phyloP scores from a whole-genome alignment of 2,113 vertebrate species.

The Hydropotes inermis region DNA sequence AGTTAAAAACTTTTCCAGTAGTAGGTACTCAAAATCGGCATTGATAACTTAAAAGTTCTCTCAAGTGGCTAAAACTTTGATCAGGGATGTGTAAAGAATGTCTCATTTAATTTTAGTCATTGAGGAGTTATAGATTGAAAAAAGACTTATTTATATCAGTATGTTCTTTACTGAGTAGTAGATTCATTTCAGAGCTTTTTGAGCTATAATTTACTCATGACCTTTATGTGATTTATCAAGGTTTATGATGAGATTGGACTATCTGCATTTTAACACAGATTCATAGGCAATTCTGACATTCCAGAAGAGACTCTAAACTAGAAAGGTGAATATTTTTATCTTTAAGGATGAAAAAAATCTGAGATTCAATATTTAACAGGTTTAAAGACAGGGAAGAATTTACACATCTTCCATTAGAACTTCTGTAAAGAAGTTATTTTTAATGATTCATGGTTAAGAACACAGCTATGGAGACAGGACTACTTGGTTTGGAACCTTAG shows the following conservation, averaged over 20 bases:
- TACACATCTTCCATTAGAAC: neutral
- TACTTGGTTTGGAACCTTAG: neutral
- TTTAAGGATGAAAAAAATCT: neutral
- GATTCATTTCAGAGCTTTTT: neutral
- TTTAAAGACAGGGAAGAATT: neutral
- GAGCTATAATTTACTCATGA: neutral
- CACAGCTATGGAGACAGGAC: neutral
- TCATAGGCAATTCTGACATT: neutral
- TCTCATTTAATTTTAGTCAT: neutral
- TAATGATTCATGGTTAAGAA: neutral
- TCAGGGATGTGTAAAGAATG: neutral
- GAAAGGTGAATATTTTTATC: neutral
- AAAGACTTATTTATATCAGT: neutral
- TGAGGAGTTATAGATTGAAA: neutral
- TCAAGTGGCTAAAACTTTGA: neutral
- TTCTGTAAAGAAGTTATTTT: conserved; percentile 12
- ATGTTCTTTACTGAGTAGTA: neutral
- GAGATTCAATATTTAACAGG: neutral
- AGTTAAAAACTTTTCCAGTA: neutral
- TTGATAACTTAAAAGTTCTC: neutral
- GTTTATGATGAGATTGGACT: neutral
- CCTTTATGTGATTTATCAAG: neutral
- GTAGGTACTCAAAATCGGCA: neutral
- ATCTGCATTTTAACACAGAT: neutral
- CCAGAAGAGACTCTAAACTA: neutral